Evolutionary conservation across 2,888 invertebrate species (phyloP), one percentile per base, ranked within the genome.

Genomic region (Dicroscelio sp.): DNA sequence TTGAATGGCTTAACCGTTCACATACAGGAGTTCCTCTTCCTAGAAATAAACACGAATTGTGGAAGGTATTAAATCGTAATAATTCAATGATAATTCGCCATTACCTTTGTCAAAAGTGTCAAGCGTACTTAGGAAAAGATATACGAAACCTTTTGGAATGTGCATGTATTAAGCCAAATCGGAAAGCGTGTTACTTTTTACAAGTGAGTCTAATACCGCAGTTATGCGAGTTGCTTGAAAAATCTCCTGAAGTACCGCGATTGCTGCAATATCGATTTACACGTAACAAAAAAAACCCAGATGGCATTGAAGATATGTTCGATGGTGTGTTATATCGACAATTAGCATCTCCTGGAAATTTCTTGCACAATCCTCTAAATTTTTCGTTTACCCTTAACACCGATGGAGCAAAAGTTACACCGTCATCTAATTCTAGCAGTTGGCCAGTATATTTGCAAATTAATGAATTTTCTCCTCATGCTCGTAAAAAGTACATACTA

Each of bases 381-480:
- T 89, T 87, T 10, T 52, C 52, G 8, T n/a, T 52, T 10, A 63
- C 58, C 20, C 27, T 58, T 6, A 58, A 58, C 27, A 58, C 27
- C 3, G 58, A 58, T 27, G 58, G 58, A 27, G 58, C 27, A 25
- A 23, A 58, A 58, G 20, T 58, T 5, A 5, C 52, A 2, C 65
- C 73, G 6, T 91, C 92, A 2, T 85, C 88, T 10, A 76, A 55
- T 35, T 20, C 75, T 0, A 87, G 75, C 38, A 79, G 63, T 5
- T 93, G 87, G 86, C 88, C 92, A 10, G 33, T 93, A n/a, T 43
- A 79, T 63, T 5, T 85, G 3, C 67, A 80, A 71, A 25, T 88
- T 10, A 86, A 78, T 25, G 88, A 88, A 80, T 58, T 91, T 6
- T 79, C 91, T 31, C 89, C 88, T 1, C 86, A 84, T 35, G 38